Evolutionary conservation across 2,113 vertebrate species (phyloP), one percentile per base, ranked within the genome.

Genomic region (Pleuronectes platessa): DNA sequence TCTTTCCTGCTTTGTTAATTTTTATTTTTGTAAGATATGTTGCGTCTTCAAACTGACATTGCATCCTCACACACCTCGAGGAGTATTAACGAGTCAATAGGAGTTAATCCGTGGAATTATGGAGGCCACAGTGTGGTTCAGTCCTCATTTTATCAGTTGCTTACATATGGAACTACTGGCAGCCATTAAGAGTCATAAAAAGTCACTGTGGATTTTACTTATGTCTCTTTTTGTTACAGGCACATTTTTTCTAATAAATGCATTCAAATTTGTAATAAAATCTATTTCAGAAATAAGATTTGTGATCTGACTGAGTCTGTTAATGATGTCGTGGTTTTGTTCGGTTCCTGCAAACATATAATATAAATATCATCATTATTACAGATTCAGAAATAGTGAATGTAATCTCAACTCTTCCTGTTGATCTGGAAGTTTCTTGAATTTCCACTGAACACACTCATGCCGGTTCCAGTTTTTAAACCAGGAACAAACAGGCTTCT

Each of bases 191-290:
- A 91, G 71, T 72, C 61, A 79, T 72, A 72, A 81, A 40, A 71
- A 68, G 69, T 67, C 79, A 76, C 17, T 63, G 55, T 37, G 45
- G 45, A 55, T 76, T 70, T 76, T 61, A 42, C 71, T 82, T 81
- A 5, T 83, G 21, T 71, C 64, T 86, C 58, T 84, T 89, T 92
- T 93, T 92, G 71, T 92, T 88, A 76, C 64, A 40, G 54, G 76
- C 71, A 54, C 58, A 62, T 92, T 89, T 86, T 87, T 58, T 31
- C 24, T 31, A 31, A 89, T 90, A 86, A 85, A 88, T 79, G 8
- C 61, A 86, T 65, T 86, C 56, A 71, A 58, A 88, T 89, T 90
- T 93, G 40, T 93, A 92, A 89, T 90, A 88, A 90, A 90, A 87
- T 70, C 0, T 63, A 47, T 79, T 72, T 5, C 31, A 31, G 31